Conservation (phyloP, 2,888 invertebrate genomes). For the Bedellia somnulentella region DNA sequence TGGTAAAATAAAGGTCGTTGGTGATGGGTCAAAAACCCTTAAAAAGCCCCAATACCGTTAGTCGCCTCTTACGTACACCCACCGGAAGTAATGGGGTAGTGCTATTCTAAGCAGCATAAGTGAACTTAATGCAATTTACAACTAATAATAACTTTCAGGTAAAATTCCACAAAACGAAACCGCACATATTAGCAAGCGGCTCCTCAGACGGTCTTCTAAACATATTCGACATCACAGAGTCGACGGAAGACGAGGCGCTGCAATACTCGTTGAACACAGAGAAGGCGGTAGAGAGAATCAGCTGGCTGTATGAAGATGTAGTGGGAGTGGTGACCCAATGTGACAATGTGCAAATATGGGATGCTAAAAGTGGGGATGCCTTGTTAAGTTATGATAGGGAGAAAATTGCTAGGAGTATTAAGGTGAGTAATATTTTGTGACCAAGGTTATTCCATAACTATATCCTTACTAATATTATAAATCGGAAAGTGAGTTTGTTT, state of each 20-base stretch:
- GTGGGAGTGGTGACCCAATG: conserved; percentile 72
- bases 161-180: conserved; percentile 69
- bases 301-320: conserved; percentile 25
- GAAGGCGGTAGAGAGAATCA: conserved; percentile 69
- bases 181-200: conserved; percentile 71
- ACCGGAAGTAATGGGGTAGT: no score
- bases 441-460: neutral
- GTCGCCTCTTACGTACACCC: no score
- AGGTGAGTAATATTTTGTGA: conserved; percentile 23
- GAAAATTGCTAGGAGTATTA: conserved; percentile 60
- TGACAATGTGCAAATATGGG: conserved; percentile 69
- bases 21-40: no score
- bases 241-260: conserved; percentile 79
- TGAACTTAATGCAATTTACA: no score
- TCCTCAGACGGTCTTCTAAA: conserved; percentile 86
- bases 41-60: no score
- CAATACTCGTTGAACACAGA: conserved; percentile 76
- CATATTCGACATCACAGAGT: conserved; percentile 74
- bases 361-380: conserved; percentile 63
- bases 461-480: neutral
- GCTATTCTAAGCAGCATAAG: no score
- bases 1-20: no score
- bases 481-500: neutral
- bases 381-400: conserved; percentile 58
- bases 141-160: no score